phyloP scores from a whole-genome alignment of 2,797 vertebrate species.

The Phyllotis vaccarum region DNA sequence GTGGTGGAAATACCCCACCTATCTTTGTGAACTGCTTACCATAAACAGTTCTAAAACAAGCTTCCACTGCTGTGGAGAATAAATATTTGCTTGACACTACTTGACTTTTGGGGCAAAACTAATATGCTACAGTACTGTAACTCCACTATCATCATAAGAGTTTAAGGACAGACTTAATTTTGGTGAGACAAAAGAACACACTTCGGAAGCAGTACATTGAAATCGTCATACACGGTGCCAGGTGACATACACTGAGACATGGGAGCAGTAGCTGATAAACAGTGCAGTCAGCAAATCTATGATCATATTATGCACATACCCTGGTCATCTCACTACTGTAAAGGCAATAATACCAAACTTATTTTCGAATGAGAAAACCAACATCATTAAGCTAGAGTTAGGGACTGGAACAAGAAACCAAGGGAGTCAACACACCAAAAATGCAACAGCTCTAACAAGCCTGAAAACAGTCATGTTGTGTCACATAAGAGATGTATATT shows the following conservation, averaged over 20 bases:
- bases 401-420: background rate
- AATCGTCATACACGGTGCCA: background rate
- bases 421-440: background rate
- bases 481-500: background rate
- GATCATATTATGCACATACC: background rate
- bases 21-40: background rate
- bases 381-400: background rate
- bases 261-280: background rate
- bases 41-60: constrained; percentile 1
- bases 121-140: background rate
- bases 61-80: background rate
- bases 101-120: constrained; percentile 15
- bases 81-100: background rate
- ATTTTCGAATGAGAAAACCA: background rate
- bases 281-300: background rate
- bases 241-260: background rate
- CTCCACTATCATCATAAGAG: background rate
- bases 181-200: background rate
- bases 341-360: background rate
- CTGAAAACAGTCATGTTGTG: background rate
- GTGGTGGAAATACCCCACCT: background rate
- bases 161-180: background rate
- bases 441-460: background rate
- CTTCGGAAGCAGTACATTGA: background rate
- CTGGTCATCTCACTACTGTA: background rate